Base-by-base conservation (phyloP, 2,888 invertebrate species). In the Escarpia spicata region DNA sequence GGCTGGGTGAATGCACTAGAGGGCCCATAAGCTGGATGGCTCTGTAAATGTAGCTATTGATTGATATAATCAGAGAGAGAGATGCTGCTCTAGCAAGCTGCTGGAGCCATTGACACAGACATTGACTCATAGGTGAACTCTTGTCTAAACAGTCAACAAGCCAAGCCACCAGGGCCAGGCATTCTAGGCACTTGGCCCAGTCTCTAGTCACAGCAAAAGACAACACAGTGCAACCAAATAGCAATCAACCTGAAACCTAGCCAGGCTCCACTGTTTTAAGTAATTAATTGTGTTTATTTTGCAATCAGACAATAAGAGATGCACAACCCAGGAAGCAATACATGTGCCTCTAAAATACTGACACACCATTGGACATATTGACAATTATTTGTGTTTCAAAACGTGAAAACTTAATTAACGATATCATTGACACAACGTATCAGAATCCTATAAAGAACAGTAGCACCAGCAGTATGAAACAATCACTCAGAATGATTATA, bases 81-180 rank as follows among this genome's bases (percentile, higher is more conserved):
- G 75, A 15, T 26, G 19, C 75, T 26, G 75, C 75, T 6, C 4
- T 12, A 52, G 12, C 75, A 75, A n/a, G 75, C 75, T 75, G 75
- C 75, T 26, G 75, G 19, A 75, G 75, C 75, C 75, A 75, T n/a
- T 75, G 75, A 75, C 75, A 75, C 19, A 26, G 75, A n/a, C 75
- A 26, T n/a, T 75, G 75, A 75, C 75, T 75, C 75, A 19, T 75
- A n/a, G 19, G 6, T 75, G 75, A 75, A 75, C 75, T 75, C 75
- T 75, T 75, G 75, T 75, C 19, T 26, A 75, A 75, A 75, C 75
- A 75, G 75, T 75, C 75, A 75, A 75, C 75, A 75, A 75, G 75
- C 75, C 26, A 15, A 6, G 6, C 75, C 6, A 19, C 75, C 9
- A 3, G 19, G 75, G 26, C 75, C 75, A 26, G 75, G 26, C 75